phyloP scores from a whole-genome alignment of 2,113 vertebrate species.

The Crotophaga sulcirostris region DNA sequence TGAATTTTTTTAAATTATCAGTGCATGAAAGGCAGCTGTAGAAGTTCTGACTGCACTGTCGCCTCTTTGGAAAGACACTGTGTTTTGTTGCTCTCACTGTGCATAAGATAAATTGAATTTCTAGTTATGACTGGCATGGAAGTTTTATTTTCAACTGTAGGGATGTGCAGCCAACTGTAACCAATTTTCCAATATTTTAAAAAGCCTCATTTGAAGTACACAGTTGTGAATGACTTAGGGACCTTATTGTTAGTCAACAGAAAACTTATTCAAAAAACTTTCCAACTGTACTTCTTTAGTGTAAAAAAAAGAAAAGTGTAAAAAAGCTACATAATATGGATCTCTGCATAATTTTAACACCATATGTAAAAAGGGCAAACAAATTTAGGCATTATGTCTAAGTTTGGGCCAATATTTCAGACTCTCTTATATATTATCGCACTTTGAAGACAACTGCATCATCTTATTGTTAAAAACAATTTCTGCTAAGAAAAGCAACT shows the following conservation, averaged over 20 bases:
- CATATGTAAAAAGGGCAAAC: neutral
- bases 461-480: constrained; percentile 32
- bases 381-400: neutral
- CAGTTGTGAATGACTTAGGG: neutral
- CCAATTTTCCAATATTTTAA: constrained; percentile 46
- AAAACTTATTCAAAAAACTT: neutral
- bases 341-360: neutral
- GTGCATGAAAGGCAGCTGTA: constrained; percentile 51
- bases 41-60: constrained; percentile 13
- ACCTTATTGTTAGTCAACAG: neutral
- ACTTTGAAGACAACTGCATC: constrained; percentile 5
- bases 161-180: constrained; percentile 38
- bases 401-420: neutral
- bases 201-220: constrained; percentile 36
- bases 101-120: constrained; percentile 51
- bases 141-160: constrained; percentile 49
- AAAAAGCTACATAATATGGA: neutral
- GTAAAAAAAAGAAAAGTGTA: neutral
- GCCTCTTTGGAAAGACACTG: constrained; percentile 21
- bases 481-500: constrained; percentile 36
- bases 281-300: neutral
- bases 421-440: neutral
- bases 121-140: constrained; percentile 27
- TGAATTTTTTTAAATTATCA: constrained; percentile 39
- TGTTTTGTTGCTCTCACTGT: constrained; percentile 19